phyloP scores from a whole-genome alignment of 2,888 invertebrate species.

The Acleris literana region DNA sequence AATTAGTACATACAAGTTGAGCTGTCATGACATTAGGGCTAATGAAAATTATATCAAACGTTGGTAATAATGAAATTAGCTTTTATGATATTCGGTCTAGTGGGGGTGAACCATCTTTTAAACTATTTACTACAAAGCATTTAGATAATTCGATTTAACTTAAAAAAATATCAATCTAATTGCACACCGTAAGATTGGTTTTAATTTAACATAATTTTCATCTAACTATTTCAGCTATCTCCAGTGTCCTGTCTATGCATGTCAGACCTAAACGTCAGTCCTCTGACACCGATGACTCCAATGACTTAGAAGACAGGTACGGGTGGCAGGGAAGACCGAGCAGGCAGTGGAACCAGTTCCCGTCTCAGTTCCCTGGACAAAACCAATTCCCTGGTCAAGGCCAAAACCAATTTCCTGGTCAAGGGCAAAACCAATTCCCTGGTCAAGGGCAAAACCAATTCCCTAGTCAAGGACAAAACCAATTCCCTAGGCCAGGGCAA shows the following conservation, averaged over 20 bases:
- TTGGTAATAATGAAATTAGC: too few species aligned
- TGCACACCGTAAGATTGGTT: too few species aligned
- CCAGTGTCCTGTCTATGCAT: constrained; percentile 44
- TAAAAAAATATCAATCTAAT: too few species aligned
- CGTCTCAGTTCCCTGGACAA: constrained; percentile 35
- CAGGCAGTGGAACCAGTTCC: constrained; percentile 31
- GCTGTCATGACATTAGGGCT: too few species aligned
- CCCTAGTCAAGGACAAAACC: constrained; percentile 25
- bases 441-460: constrained; percentile 31
- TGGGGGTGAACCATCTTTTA: too few species aligned
- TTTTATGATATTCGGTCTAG: too few species aligned
- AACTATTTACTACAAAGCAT: too few species aligned
- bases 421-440: constrained; percentile 31
- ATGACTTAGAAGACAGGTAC: constrained; percentile 63
- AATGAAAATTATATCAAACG: too few species aligned
- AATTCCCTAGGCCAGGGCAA: constrained; percentile 35
- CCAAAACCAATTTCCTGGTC: constrained; percentile 36
- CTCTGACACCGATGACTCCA: constrained; percentile 40
- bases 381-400: constrained; percentile 30
- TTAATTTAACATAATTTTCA: too few species aligned
- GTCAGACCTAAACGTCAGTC: constrained; percentile 55
- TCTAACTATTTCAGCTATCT: constrained; percentile 50
- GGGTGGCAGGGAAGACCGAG: constrained; percentile 40
- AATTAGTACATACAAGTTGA: too few species aligned
- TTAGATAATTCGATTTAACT: too few species aligned